Base-by-base conservation (phyloP, 2,888 invertebrate genomes). In the Timema cristinae region DNA sequence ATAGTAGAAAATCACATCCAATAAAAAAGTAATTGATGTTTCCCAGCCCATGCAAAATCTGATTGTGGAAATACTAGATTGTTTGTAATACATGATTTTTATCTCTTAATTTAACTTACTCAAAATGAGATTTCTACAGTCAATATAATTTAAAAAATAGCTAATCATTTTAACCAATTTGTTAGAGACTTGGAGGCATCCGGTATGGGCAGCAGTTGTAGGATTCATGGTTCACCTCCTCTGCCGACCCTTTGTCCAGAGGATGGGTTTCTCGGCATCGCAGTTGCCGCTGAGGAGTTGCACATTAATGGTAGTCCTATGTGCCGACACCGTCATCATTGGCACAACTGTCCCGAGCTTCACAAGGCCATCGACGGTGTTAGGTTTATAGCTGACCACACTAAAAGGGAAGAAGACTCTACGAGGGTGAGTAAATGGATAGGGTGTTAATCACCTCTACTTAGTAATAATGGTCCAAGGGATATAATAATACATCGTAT, bases 341-440 rank as follows among this genome's bases (percentile, higher is more conserved):
- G 94, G 94, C 93, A 93, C 82, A 90, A 91, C 81, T 95, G 95
- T 83, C 94, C 95, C 61, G 95, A 95, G 84, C 88, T 95, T 77
- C 92, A 93, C 84, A 94, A 94, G 83, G 95, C 95, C 79, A 94
- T 95, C 82, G 94, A 95, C 82, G 95, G 95, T 76, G 94, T 95
- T 77, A 89, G 92, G 79, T 95, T 94, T 82, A 95, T 95, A 79
- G 95, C 95, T 68, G 95, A 95, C 83, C 95, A 95, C 83, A 95
- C 94, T 72, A 90, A 93, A 79, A 89, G 94, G 80, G 95, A 95
- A 83, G 94, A 95, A 83, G 95, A 95, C 81, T 93, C 94, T 73
- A 94, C 93, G 71, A 88, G 93, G 87, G 95, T 95, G 82, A 85
- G 87, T 83, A 47, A 16, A 52, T n/a, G 11, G 32, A 32, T 32